phyloP scores from a whole-genome alignment of 1,140 invertebrate species.

The Paraescarpia echinospica region DNA sequence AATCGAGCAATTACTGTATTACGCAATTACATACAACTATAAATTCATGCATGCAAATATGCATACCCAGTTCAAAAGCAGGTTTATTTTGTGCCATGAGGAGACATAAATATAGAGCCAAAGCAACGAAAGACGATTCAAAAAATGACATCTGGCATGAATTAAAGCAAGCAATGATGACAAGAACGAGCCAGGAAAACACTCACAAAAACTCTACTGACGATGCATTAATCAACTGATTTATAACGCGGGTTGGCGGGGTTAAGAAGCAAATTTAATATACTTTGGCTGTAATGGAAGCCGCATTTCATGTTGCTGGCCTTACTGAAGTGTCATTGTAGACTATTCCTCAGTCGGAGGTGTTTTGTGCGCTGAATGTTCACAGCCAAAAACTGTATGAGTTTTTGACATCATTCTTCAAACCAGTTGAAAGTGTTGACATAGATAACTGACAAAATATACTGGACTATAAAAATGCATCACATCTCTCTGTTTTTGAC shows the following conservation, averaged over 20 bases:
- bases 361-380: not conserved
- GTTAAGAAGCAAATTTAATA: not conserved
- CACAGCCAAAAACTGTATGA: too few species aligned
- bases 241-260: not conserved
- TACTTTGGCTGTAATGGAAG: not conserved
- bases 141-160: not conserved
- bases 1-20: not conserved
- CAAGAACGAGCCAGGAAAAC: not conserved
- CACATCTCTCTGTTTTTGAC: not conserved
- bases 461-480: too few species aligned
- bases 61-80: not conserved
- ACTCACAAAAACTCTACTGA: not conserved
- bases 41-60: not conserved
- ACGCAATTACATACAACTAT: not conserved
- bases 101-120: not conserved
- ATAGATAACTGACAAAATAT: too few species aligned
- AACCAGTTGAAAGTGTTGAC: too few species aligned
- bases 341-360: not conserved
- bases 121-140: not conserved
- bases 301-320: not conserved
- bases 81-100: not conserved
- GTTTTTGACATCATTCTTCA: too few species aligned
- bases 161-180: too few species aligned
- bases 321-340: not conserved
- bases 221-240: not conserved